These are phyloP conservation scores for Aplysia californica DNA, from an alignment of 1,140 invertebrate species.

Conservation along the genomic window DNA sequence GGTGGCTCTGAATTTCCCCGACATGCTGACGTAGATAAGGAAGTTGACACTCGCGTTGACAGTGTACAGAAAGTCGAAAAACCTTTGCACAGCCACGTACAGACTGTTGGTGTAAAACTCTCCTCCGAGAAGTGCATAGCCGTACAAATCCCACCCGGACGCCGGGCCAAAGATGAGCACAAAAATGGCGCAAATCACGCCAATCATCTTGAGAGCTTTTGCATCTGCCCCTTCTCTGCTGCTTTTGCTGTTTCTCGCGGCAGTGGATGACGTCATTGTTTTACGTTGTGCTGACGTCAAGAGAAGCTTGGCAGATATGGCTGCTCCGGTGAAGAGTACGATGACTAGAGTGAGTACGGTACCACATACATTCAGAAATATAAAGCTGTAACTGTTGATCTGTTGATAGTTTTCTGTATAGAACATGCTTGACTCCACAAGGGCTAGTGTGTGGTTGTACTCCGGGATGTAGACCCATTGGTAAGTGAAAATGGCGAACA, in stretches of 20 bases:
- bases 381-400: not conserved
- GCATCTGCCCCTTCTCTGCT: not conserved
- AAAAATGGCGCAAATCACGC: not conserved
- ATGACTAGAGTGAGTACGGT: not conserved
- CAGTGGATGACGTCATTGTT: not conserved
- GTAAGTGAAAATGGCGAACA: not conserved
- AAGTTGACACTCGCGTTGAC: slow-evolving; percentile 5
- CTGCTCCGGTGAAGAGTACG: not conserved
- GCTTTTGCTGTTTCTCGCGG: not conserved
- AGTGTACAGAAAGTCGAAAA: not conserved
- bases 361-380: not conserved
- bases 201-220: not conserved
- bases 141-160: not conserved
- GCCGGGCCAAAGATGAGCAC: not conserved
- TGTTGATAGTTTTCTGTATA: not conserved
- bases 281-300: no score
- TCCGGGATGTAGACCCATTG: no score
- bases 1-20: not conserved
- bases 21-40: not conserved
- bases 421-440: not conserved
- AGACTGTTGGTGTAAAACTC: not conserved
- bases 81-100: not conserved
- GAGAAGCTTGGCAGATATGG: not conserved
- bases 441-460: not conserved
- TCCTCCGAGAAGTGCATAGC: not conserved